phyloP scores from a whole-genome alignment of 2,113 vertebrate species.

The Heptranchias perlo region DNA sequence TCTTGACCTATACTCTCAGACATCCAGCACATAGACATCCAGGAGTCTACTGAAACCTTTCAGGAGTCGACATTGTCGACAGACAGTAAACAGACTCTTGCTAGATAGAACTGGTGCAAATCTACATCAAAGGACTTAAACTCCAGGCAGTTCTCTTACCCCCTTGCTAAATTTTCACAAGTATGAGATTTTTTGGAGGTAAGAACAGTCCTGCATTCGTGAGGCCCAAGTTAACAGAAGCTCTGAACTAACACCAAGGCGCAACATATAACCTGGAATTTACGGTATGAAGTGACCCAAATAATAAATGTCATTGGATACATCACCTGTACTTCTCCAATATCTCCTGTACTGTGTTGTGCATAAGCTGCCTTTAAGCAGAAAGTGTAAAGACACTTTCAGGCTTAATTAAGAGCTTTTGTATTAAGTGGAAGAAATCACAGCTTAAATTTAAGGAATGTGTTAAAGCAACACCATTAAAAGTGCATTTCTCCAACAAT shows the following conservation, averaged over 20 bases:
- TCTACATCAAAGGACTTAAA: neutral
- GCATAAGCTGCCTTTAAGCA: neutral
- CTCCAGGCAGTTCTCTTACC: no score
- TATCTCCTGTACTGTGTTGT: neutral
- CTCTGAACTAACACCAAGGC: neutral
- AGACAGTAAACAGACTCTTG: conserved; percentile 22
- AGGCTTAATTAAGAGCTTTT: neutral
- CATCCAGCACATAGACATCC: neutral
- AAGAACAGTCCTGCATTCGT: neutral
- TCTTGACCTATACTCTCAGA: conserved; percentile 10
- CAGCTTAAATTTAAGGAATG: neutral
- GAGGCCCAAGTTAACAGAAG: neutral
- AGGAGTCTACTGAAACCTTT: neutral
- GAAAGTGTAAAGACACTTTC: neutral
- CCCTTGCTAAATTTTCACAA: conserved; percentile 8
- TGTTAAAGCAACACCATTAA: neutral
- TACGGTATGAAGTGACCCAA: neutral
- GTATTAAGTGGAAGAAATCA: neutral
- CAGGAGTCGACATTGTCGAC: neutral
- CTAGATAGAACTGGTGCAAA: neutral
- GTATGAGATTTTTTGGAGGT: neutral
- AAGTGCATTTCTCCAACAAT: neutral
- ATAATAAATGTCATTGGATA: conserved; percentile 18
- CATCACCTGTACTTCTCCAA: neutral
- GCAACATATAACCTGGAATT: neutral